These are phyloP conservation scores for Peucedramus taeniatus DNA, from an alignment of 2,113 vertebrate species.

Conservation along the genomic window DNA sequence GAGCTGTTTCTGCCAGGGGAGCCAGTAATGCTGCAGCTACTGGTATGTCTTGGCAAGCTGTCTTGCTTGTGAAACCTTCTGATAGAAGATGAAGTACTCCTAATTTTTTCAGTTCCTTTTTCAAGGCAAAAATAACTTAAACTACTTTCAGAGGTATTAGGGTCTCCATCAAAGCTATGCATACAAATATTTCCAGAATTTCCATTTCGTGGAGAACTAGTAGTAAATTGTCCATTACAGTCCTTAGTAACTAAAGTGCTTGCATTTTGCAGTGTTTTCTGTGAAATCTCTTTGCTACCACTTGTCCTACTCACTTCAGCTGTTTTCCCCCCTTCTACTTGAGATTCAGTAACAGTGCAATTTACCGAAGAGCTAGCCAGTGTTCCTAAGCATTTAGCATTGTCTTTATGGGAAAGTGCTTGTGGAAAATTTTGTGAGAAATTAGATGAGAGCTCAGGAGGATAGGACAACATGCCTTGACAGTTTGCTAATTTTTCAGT, in stretches of 20 bases:
- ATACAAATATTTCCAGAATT: background rate
- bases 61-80: constrained; percentile 43
- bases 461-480: background rate
- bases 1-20: background rate
- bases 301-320: background rate
- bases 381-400: background rate
- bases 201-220: background rate
- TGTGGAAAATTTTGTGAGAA: background rate
- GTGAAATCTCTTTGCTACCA: background rate
- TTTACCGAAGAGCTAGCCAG: background rate
- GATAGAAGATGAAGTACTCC: background rate
- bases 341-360: background rate
- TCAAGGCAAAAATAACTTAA: constrained; percentile 34
- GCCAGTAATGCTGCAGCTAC: background rate
- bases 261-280: constrained; percentile 20
- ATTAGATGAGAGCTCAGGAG: background rate
- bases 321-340: background rate
- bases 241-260: background rate
- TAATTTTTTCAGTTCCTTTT: constrained; percentile 28
- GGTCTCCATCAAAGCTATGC: background rate
- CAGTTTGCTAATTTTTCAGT: background rate
- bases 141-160: background rate
- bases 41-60: background rate
- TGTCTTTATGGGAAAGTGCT: background rate
- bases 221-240: background rate